phyloP scores from a whole-genome alignment of 2,797 vertebrate genomes.

The Momotus momota region DNA sequence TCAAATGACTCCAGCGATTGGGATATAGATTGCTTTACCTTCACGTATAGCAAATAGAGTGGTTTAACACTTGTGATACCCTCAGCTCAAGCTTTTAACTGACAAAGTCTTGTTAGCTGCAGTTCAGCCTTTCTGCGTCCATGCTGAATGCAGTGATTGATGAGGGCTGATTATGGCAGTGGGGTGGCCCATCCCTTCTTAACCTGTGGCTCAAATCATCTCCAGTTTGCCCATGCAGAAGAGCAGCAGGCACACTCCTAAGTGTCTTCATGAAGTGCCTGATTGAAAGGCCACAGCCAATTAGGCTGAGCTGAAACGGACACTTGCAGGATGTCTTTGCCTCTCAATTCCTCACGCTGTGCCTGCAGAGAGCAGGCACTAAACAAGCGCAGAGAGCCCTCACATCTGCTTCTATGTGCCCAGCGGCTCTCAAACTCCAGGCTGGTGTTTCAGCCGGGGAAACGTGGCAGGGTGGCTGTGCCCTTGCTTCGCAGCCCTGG shows the following conservation, averaged over 20 bases:
- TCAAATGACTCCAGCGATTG: conserved; percentile 51
- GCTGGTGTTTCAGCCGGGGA: rapidly evolving
- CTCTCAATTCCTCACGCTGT: not conserved
- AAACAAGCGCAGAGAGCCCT: not conserved
- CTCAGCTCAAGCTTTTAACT: conserved; percentile 40
- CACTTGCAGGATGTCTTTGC: conserved; percentile 31
- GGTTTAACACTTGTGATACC: conserved; percentile 62
- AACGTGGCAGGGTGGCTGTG: not conserved
- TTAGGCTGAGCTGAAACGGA: conserved; percentile 48
- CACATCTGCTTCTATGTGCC: not conserved
- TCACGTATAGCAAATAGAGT: conserved; percentile 41
- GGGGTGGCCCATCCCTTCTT: conserved; percentile 21
- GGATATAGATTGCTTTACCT: conserved; percentile 67
- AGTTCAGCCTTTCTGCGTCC: not conserved
- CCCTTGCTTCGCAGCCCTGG: not conserved
- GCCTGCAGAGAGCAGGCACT: not conserved
- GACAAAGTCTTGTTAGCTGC: conserved; percentile 50
- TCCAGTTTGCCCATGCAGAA: conserved; percentile 55
- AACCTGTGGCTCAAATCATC: conserved; percentile 44
- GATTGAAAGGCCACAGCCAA: conserved; percentile 62
- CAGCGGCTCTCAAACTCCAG: rapidly evolving
- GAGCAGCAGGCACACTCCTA: conserved; percentile 52
- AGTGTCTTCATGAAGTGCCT: conserved; percentile 52
- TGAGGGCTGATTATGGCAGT: conserved; percentile 44
- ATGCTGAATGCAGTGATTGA: not conserved